phyloP scores from a whole-genome alignment of 2,797 vertebrate genomes.

The Zenarchopterus dispar region DNA sequence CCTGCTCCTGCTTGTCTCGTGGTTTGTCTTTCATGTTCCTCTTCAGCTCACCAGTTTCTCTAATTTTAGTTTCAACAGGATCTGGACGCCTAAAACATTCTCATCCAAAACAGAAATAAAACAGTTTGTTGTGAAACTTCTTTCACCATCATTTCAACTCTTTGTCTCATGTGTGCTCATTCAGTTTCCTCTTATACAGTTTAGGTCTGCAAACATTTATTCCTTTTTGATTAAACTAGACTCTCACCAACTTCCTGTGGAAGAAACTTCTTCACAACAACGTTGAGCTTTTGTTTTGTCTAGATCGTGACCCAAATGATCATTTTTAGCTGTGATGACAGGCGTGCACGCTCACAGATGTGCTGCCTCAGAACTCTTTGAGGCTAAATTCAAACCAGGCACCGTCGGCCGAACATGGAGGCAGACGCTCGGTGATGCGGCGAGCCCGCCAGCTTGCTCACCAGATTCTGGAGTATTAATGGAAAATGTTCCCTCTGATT shows the following conservation, averaged over 20 bases:
- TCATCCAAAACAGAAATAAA: conserved; percentile 19
- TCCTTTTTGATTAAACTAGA: too few species aligned
- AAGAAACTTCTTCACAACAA: too few species aligned
- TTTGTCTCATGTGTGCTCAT: conserved; percentile 23
- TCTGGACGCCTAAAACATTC: neutral
- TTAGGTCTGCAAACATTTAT: too few species aligned
- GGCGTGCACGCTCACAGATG: too few species aligned
- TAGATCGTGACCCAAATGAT: too few species aligned
- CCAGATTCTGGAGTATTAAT: conserved; percentile 45
- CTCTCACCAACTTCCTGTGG: too few species aligned
- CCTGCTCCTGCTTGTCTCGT: neutral
- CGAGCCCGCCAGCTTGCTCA: conserved; percentile 18
- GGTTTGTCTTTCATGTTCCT: conserved; percentile 8
- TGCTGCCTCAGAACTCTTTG: too few species aligned
- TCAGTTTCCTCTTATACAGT: conserved; percentile 13
- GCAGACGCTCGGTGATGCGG: conserved; percentile 15
- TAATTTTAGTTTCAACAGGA: conserved; percentile 6
- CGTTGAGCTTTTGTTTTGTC: too few species aligned
- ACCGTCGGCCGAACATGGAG: conserved; percentile 35
- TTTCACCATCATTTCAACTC: neutral
- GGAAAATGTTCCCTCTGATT: conserved; percentile 54
- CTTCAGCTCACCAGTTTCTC: neutral
- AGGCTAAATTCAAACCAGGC: too few species aligned
- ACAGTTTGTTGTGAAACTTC: conserved; percentile 15
- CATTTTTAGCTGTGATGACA: too few species aligned